phyloP scores from a whole-genome alignment of 92 coral and sea anemone genomes.

The Porites divaricata region DNA sequence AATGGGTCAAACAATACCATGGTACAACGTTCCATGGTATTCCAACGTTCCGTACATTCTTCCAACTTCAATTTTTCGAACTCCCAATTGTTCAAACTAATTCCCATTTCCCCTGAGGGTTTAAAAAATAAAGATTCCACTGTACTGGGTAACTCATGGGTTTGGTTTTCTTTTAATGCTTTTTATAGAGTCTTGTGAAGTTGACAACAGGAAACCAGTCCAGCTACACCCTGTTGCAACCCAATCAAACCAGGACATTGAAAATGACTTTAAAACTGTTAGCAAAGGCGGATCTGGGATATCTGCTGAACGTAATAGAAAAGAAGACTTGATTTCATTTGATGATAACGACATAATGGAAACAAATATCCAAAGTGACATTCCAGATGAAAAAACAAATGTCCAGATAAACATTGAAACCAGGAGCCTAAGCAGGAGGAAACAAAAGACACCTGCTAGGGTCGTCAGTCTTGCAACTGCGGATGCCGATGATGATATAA shows the following conservation, averaged over 20 bases:
- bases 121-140: no score
- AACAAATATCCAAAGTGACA: conserved; percentile 5
- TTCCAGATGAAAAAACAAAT: conserved; percentile 4
- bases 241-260: conserved; percentile 22
- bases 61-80: no score
- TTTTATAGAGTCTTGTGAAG: conserved; percentile 21
- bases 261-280: background rate
- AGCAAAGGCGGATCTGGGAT: background rate
- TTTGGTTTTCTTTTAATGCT: background rate
- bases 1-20: no score
- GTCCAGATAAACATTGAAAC: conserved; percentile 4
- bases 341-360: background rate
- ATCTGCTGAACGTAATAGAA: background rate
- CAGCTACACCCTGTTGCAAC: conserved; percentile 16
- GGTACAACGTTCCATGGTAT: no score
- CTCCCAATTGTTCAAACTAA: no score
- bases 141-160: background rate
- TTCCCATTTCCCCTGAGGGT: no score
- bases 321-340: background rate
- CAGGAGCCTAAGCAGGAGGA: conserved; percentile 9
- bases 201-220: conserved; percentile 20
- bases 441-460: conserved; percentile 32
- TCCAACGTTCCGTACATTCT: no score
- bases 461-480: background rate
- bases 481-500: conserved; percentile 44